A percentile compares a stretch with the other conserved stretches of the same genome.
Conservation (phyloP, 2,888 invertebrate genomes). For the Drosophila pseudotalamancana region DNA sequence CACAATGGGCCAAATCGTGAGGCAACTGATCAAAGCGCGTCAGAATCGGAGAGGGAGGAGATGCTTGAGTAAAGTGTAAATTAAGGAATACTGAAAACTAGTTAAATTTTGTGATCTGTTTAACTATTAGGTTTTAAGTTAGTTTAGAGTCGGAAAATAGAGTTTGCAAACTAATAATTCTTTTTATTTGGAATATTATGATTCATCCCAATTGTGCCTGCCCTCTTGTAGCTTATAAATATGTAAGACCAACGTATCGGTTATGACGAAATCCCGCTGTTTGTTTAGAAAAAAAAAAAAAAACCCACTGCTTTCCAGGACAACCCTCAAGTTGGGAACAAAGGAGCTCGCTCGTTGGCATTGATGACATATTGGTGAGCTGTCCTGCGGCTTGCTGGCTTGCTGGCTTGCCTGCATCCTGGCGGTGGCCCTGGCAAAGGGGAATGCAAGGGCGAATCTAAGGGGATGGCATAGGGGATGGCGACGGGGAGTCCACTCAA, state of each 20-base stretch:
- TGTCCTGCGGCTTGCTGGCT: conserved; percentile 33
- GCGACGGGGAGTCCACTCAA: conserved; percentile 7
- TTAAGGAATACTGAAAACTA: no score
- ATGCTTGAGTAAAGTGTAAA: no score
- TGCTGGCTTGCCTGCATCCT: conserved; percentile 37
- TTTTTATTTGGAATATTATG: background rate
- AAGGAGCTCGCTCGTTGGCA: conserved; percentile 44
- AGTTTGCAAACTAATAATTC: no score
- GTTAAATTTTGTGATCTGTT: no score
- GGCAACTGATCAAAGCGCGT: background rate
- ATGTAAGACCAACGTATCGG: conserved; percentile 34
- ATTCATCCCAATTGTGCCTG: background rate
- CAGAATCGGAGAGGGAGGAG: background rate
- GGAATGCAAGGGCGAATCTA: background rate
- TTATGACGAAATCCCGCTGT: conserved; percentile 68
- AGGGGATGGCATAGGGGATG: background rate
- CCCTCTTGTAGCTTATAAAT: conserved; percentile 26
- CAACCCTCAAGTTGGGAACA: conserved; percentile 35
- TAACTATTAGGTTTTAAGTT: no score
- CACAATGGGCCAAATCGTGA: conserved; percentile 36
- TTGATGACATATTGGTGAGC: conserved; percentile 78
- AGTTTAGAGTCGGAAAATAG: no score
- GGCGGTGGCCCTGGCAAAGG: no score
- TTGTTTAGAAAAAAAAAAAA: conserved; percentile 43
- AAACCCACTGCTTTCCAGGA: conserved; percentile 11